A percentile compares a stretch with the other conserved stretches of the same genome.
Evolutionary conservation across 1,140 invertebrate species (phyloP).

Genomic region (Plutomurus gul): DNA sequence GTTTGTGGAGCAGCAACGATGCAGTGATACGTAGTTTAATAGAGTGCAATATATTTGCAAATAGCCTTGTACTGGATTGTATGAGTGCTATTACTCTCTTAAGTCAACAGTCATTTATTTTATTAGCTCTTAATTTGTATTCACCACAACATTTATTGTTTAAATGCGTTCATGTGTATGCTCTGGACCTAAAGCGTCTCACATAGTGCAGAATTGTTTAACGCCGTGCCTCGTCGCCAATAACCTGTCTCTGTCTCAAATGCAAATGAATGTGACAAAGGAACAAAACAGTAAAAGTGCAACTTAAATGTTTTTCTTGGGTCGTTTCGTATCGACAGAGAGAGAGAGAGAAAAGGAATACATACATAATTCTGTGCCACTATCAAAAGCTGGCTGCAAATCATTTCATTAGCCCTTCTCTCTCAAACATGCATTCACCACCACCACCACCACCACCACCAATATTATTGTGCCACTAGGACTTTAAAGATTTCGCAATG

Average conservation of each 20-base stretch:
- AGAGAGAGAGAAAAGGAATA: not conserved
- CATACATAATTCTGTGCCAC: too few relatives aligned
- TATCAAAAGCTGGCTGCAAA: too few relatives aligned
- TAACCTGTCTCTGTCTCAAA: not conserved
- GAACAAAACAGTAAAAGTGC: not conserved
- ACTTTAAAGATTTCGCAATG: too few relatives aligned
- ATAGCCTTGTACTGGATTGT: conserved; percentile 20
- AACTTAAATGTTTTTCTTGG: not conserved
- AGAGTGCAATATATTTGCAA: not conserved
- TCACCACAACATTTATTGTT: too few relatives aligned
- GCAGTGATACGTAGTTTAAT: too few relatives aligned
- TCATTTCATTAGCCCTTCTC: too few relatives aligned
- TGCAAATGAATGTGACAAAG: not conserved
- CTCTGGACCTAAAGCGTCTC: not conserved
- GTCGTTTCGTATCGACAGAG: not conserved
- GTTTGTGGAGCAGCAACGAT: too few relatives aligned
- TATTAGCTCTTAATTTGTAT: conserved; percentile 28
- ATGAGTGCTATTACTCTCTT: not conserved
- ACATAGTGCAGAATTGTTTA: not conserved
- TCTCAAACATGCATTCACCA: too few relatives aligned
- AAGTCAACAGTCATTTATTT: conserved; percentile 18
- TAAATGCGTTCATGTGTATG: too few relatives aligned
- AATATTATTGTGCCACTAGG: too few relatives aligned
- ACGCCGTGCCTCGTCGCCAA: not conserved
- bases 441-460: too few relatives aligned